A percentile compares a stretch with the other conserved stretches of the same genome.
phyloP scores from a whole-genome alignment of 2,113 vertebrate genomes.

The Spizaetus ornatus region DNA sequence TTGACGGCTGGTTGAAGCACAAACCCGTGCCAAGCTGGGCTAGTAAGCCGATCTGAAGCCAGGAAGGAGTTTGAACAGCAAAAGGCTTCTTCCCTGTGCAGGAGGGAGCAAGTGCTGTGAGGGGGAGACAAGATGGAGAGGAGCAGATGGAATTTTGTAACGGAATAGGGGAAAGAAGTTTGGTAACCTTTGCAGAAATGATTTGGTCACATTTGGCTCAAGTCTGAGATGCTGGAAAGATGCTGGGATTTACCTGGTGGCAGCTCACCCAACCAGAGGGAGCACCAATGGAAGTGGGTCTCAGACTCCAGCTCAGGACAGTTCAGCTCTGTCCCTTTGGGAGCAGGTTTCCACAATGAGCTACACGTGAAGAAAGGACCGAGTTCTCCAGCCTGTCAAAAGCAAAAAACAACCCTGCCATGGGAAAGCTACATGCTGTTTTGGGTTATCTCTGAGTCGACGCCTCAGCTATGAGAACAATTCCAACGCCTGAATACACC shows the following conservation, averaged over 20 bases:
- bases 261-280: neutral
- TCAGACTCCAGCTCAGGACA: neutral
- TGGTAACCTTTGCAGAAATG: neutral
- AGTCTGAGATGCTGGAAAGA: neutral
- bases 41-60: neutral
- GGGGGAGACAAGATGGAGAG: neutral
- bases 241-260: neutral
- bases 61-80: neutral
- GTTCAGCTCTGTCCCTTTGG: neutral
- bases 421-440: neutral
- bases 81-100: neutral
- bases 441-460: neutral
- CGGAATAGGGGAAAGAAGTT: neutral
- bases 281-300: fast-evolving
- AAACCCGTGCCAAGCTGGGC: neutral
- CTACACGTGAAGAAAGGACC: neutral
- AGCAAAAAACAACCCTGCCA: neutral
- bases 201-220: neutral
- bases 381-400: neutral
- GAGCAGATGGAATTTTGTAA: neutral
- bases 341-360: neutral
- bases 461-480: neutral
- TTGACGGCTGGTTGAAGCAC: neutral
- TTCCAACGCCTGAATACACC: neutral
- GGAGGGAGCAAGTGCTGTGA: neutral